Evolutionary conservation across 37 sponge, comb jelly and placozoan species (phyloP).

Genomic region (Tethya wilhelma): DNA sequence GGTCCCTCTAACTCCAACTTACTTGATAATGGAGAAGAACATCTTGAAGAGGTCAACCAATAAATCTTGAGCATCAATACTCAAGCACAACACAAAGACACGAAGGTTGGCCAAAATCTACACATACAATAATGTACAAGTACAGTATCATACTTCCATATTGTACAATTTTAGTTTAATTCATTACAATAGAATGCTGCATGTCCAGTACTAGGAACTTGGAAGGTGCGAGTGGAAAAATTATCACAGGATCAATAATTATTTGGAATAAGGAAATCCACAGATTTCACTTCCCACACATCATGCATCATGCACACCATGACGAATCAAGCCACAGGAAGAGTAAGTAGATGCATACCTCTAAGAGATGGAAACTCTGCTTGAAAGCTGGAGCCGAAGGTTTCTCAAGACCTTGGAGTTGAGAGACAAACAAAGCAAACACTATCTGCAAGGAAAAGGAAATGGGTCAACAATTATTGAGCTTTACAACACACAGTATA

Average conservation of each 20-base stretch:
- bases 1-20: too few species aligned
- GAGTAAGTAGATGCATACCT: conserved; percentile 32
- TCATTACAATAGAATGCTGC: not conserved
- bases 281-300: not conserved
- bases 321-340: not conserved
- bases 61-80: conserved; percentile 64
- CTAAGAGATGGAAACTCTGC: conserved; percentile 66
- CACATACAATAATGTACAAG: not conserved
- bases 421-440: conserved; percentile 78
- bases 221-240: too few species aligned
- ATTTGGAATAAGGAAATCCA: too few species aligned
- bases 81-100: conserved; percentile 66
- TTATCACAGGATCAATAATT: too few species aligned
- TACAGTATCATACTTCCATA: not conserved
- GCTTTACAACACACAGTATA: too few species aligned
- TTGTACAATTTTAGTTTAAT: not conserved
- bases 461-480: too few species aligned
- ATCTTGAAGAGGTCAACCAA: conserved; percentile 74
- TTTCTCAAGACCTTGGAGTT: conserved; percentile 73
- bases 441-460: conserved; percentile 57
- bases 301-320: not conserved
- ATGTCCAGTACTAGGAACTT: too few species aligned
- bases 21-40: conserved; percentile 74
- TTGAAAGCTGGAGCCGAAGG: conserved; percentile 52
- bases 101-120: conserved; percentile 65